A percentile compares a stretch with the other conserved stretches of the same genome.
phyloP scores from a whole-genome alignment of 2,888 invertebrate species.

The Epinotia ramella region DNA sequence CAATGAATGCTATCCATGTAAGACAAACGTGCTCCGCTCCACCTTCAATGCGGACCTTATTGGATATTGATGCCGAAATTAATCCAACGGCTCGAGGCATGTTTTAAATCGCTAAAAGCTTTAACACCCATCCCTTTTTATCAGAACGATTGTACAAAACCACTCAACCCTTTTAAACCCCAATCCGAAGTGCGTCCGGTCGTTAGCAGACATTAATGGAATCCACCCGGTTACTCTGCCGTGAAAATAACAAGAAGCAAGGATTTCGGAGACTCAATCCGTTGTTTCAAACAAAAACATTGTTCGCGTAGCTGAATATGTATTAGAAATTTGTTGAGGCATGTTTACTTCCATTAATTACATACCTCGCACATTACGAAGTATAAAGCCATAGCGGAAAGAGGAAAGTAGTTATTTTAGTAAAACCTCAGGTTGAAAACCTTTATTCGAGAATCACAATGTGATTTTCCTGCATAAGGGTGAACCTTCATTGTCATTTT shows the following conservation, averaged over 20 bases:
- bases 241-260: conserved; percentile 80
- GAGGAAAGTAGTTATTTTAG: not conserved
- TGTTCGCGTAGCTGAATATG: conserved; percentile 55
- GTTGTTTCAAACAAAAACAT: conserved; percentile 66
- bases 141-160: conserved; percentile 83
- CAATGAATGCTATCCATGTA: not conserved
- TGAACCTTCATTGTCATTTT: too few species aligned
- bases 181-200: conserved; percentile 83
- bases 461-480: not conserved
- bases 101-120: conserved; percentile 82
- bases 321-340: conserved; percentile 46
- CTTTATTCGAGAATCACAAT: not conserved
- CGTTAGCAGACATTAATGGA: conserved; percentile 85
- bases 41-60: conserved; percentile 55
- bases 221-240: conserved; percentile 78
- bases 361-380: conserved; percentile 32
- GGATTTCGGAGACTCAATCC: conserved; percentile 68
- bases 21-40: conserved; percentile 27
- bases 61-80: conserved; percentile 67
- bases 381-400: not conserved
- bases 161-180: conserved; percentile 85
- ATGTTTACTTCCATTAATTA: conserved; percentile 43
- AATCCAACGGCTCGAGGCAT: conserved; percentile 70
- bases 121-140: conserved; percentile 80
- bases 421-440: too few species aligned